These are phyloP conservation scores for Oncorhynchus clarkii DNA, from an alignment of 2,113 vertebrate genomes.

Conservation along the genomic window DNA sequence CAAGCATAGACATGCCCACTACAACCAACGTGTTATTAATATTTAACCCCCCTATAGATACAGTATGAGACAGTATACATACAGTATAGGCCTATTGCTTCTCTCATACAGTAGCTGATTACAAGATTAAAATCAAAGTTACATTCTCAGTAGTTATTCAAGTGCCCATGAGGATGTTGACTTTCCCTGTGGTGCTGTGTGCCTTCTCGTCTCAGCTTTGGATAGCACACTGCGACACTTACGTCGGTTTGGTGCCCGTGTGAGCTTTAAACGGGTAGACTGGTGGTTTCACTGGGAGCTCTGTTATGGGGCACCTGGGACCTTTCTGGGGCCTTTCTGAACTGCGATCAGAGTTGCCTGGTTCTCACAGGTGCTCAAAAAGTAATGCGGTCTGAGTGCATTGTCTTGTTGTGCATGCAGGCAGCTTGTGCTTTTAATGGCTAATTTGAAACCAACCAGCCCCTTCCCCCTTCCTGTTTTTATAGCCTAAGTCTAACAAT, in stretches of 20 bases:
- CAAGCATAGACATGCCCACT: too few species aligned
- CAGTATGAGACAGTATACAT: too few species aligned
- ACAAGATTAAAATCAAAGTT: too few species aligned
- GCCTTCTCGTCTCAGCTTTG: too few species aligned
- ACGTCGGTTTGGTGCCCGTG: neutral
- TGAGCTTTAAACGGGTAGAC: neutral
- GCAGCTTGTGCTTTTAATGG: conserved; percentile 45
- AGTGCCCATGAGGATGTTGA: neutral
- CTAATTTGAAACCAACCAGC: conserved; percentile 54
- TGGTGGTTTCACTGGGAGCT: neutral
- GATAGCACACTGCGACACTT: too few species aligned
- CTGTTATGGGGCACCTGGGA: too few species aligned
- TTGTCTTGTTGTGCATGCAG: conserved; percentile 58
- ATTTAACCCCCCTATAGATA: too few species aligned
- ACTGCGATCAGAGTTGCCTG: neutral
- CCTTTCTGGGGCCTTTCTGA: neutral
- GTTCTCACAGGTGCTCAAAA: conserved; percentile 57
- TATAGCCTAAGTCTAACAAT: conserved; percentile 32
- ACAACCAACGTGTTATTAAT: too few species aligned
- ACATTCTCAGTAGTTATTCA: too few species aligned
- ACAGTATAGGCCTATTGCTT: too few species aligned
- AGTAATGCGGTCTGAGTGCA: conserved; percentile 65
- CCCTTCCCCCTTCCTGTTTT: conserved; percentile 41
- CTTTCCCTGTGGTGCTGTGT: too few species aligned
- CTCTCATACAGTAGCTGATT: too few species aligned